These are phyloP conservation scores for Psylliodes chrysocephalus DNA, from an alignment of 2,888 invertebrate genomes.

Conservation along the genomic window DNA sequence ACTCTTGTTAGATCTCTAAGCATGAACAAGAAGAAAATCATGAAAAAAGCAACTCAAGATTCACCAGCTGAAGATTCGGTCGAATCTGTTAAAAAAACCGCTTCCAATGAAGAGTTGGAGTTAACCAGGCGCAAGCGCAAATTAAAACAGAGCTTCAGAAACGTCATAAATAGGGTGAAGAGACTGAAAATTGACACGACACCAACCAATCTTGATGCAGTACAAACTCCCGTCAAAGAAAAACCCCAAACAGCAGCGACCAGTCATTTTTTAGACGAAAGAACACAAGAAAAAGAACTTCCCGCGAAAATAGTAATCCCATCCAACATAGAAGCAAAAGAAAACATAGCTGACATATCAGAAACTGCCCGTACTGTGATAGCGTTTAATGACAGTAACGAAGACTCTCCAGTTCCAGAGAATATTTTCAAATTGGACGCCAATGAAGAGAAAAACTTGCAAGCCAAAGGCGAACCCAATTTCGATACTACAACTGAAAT, in stretches of 20 bases:
- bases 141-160: conserved; percentile 51
- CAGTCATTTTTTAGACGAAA: conserved; percentile 50
- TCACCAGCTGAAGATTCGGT: conserved; percentile 9
- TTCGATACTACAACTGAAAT: conserved; percentile 35
- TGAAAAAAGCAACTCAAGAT: conserved; percentile 29
- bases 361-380: conserved; percentile 51
- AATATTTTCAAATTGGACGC: conserved; percentile 52
- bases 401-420: conserved; percentile 52
- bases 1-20: conserved; percentile 46
- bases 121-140: conserved; percentile 47
- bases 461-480: conserved; percentile 52
- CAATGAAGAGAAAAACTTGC: conserved; percentile 50
- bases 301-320: conserved; percentile 40
- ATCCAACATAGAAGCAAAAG: conserved; percentile 49
- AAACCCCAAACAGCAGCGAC: conserved; percentile 15
- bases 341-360: conserved; percentile 48
- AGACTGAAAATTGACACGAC: conserved; percentile 48
- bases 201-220: conserved; percentile 31
- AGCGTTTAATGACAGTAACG: conserved; percentile 46
- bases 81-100: background rate
- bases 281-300: conserved; percentile 33
- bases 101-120: conserved; percentile 24
- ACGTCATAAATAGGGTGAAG: conserved; percentile 55
- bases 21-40: conserved; percentile 41
- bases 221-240: conserved; percentile 11